These are phyloP conservation scores for Sinopyrophorus schimmeli DNA, from an alignment of 2,888 invertebrate genomes.

Conservation along the genomic window DNA sequence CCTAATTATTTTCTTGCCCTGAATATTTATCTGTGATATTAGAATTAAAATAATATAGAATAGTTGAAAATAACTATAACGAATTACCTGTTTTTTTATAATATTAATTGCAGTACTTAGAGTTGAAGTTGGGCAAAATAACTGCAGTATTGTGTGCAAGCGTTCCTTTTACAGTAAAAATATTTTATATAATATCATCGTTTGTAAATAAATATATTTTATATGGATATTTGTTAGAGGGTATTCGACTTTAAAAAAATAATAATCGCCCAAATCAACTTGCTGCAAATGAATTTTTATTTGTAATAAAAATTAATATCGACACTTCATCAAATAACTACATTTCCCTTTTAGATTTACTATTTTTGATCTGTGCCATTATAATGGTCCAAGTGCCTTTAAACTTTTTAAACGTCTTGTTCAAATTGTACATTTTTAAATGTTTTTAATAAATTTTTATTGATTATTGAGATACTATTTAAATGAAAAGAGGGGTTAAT, in stretches of 20 bases:
- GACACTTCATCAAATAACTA: constrained; percentile 20
- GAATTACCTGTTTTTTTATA: constrained; percentile 25
- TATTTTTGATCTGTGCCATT: constrained; percentile 30
- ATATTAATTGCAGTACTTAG: constrained; percentile 18
- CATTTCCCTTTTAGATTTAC: constrained; percentile 17
- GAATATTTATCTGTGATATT: constrained; percentile 52
- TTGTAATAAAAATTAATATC: constrained; percentile 12
- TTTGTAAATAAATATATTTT: too few relatives aligned
- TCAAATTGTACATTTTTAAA: constrained; percentile 32
- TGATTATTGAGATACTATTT: too few relatives aligned
- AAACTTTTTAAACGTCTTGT: constrained; percentile 22
- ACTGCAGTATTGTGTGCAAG: neutral
- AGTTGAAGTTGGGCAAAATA: neutral
- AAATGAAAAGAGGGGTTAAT: too few relatives aligned
- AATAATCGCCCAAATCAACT: too few relatives aligned
- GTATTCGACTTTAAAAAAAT: too few relatives aligned
- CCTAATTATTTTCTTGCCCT: constrained; percentile 52
- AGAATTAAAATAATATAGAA: constrained; percentile 14
- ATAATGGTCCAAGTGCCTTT: constrained; percentile 29
- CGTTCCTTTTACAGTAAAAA: constrained; percentile 1
- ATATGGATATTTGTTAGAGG: too few relatives aligned
- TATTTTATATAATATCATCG: too few relatives aligned
- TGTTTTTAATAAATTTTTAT: constrained; percentile 28
- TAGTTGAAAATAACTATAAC: constrained; percentile 15
- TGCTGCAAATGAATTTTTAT: constrained; percentile 11